Conservation (phyloP, 2,888 invertebrate species). For the Blera fallax region DNA sequence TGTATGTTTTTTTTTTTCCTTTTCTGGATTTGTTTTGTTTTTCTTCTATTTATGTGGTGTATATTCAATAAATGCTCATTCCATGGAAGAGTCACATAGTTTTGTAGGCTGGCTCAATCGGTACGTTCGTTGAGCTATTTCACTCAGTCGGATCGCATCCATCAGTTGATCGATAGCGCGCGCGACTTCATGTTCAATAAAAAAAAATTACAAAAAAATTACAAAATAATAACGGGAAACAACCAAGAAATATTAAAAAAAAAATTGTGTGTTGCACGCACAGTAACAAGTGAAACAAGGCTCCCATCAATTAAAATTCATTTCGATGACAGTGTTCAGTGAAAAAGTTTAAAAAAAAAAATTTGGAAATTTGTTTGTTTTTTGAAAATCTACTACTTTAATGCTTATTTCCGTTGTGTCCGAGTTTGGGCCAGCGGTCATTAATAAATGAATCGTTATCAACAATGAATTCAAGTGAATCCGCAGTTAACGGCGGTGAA, state of each 20-base stretch:
- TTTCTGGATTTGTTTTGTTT: constrained; percentile 66
- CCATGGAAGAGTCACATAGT: constrained; percentile 53
- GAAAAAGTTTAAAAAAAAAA: not conserved
- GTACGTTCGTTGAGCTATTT: constrained; percentile 23
- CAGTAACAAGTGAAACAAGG: not conserved
- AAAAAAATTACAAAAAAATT: not conserved
- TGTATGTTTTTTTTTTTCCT: no score
- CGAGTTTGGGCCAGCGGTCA: constrained; percentile 34
- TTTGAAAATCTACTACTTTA: constrained; percentile 5
- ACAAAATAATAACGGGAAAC: no score
- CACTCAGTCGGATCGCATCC: constrained; percentile 53
- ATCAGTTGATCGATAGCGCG: constrained; percentile 36
- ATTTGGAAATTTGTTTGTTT: not conserved
- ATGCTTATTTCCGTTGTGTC: constrained; percentile 34
- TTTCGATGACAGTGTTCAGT: not conserved
- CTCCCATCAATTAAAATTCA: not conserved
- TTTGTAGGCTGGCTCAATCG: constrained; percentile 51
- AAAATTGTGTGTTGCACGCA: not conserved
- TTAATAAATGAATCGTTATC: constrained; percentile 39
- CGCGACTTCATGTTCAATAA: not conserved
- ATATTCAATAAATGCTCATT: constrained; percentile 63
- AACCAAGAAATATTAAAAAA: no score
- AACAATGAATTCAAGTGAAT: constrained; percentile 70
- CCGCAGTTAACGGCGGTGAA: constrained; percentile 45
- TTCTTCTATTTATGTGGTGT: constrained; percentile 69